Base-by-base conservation (phyloP, 23 tunicate genomes). In the Styela plicata region DNA sequence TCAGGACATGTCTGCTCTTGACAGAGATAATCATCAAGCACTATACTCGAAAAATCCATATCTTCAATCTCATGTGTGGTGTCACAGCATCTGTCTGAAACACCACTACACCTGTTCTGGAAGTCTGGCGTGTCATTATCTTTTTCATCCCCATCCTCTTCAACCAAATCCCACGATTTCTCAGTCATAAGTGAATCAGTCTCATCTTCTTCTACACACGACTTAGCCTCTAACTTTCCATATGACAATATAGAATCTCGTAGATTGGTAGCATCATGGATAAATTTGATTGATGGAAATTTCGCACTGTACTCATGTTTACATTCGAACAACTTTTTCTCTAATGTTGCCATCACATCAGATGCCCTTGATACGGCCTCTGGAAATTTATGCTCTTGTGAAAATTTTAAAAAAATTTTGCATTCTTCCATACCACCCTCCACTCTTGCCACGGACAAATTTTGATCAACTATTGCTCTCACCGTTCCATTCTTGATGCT, bases 91-190 rank as follows among this genome's bases (percentile, higher is more conserved):
- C 25, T 1, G 2, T 5, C 23, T 17, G 36, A 3, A 2, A 3
- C 3, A 17, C 37, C 34, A 26, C 77, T 3, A 21, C 24, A 26
- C 17, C 24, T 32, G 32, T 29, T 36, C 3, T 26, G 13, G 34
- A 34, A 27, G 5, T 13, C 77, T 5, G 23, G 7, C 34, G 35
- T 16, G 3, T 71, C 77, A 18, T 32, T 31, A 16, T 26, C 64
- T 21, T 53, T 22, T 29, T 67, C 71, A 18, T 67, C 71, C 0
- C 16, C 31, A 21, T 76, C 66, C 18, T 76, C 31, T 21, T 76
- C 64, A 24, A 76, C 64, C 10, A 76, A 18, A 76, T 76, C 81
- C 81, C 81, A 76, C 10, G 81, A 76, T 19, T 29, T 36, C 0
- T 76, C 81, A 37, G 81, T 21, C 27, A 21, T 37, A 22, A 31